Evolutionary conservation across 2,797 vertebrate genomes (phyloP).

Genomic region (Sternotherus odoratus): DNA sequence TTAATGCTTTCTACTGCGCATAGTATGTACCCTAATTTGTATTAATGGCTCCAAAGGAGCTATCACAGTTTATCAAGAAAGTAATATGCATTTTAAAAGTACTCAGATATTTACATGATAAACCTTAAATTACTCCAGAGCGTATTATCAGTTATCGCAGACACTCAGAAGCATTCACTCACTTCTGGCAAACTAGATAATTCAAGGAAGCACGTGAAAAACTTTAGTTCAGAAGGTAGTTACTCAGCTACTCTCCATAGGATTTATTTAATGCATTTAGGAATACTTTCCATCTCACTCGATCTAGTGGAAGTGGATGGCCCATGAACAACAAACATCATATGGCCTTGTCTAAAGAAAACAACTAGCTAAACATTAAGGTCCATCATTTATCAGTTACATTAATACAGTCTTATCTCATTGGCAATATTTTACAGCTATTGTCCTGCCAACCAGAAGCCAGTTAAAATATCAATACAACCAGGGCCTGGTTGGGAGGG

Average conservation of each 20-base stretch:
- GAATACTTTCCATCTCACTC: background rate
- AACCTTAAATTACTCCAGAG: conserved; percentile 39
- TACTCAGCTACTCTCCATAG: conserved; percentile 25
- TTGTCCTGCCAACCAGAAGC: conserved; percentile 59
- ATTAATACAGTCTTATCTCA: conserved; percentile 25
- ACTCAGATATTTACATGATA: conserved; percentile 62
- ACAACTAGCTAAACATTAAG: conserved; percentile 50
- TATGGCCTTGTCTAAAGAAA: conserved; percentile 21
- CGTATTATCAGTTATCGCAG: conserved; percentile 35
- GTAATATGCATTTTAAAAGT: conserved; percentile 68
- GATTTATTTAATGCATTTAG: conserved; percentile 51
- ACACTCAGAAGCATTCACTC: conserved; percentile 36
- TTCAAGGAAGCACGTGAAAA: conserved; percentile 48
- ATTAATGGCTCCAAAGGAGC: conserved; percentile 59
- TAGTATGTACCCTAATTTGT: conserved; percentile 33
- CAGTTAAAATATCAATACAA: conserved; percentile 61
- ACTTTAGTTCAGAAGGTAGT: conserved; percentile 23
- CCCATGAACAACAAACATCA: background rate
- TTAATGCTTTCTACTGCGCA: conserved; percentile 27
- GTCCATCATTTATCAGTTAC: conserved; percentile 45
- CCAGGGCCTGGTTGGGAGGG: background rate
- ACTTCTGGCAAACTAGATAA: conserved; percentile 65
- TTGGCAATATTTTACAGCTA: conserved; percentile 53
- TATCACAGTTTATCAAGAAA: conserved; percentile 66
- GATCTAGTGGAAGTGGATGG: conserved; percentile 12